These are phyloP conservation scores for Rhea americana DNA, from an alignment of 2,113 vertebrate genomes.

Conservation along the genomic window DNA sequence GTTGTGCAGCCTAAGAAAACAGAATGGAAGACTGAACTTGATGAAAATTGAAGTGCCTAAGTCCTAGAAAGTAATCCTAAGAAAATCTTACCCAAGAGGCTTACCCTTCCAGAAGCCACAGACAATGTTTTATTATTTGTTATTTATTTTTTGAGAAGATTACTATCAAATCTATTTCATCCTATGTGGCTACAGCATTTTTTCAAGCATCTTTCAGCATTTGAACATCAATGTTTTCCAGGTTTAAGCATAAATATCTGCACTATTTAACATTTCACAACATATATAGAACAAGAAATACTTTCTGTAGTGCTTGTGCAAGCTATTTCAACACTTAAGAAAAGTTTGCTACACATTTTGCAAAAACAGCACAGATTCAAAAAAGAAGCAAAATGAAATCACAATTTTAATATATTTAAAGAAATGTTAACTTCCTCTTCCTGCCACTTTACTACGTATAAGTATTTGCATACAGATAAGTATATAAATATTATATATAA, in stretches of 20 bases:
- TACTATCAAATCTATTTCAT: background rate
- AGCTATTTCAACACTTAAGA: background rate
- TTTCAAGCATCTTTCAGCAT: constrained; percentile 17
- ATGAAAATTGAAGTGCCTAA: background rate
- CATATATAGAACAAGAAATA: background rate
- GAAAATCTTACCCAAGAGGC: background rate
- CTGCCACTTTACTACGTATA: background rate
- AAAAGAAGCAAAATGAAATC: background rate
- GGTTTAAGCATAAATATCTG: background rate
- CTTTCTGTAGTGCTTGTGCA: background rate
- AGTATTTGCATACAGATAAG: background rate
- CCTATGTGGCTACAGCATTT: background rate
- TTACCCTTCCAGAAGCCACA: background rate
- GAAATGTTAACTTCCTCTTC: background rate
- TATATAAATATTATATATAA: no score
- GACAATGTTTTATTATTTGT: no score
- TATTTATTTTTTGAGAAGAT: background rate
- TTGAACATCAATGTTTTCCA: background rate
- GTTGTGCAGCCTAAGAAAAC: background rate
- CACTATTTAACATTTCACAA: background rate
- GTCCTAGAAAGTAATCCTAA: background rate
- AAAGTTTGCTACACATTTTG: background rate
- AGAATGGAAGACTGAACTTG: background rate
- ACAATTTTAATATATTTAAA: background rate
- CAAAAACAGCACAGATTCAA: background rate